Percentiles rank a stretch among this genome's conserved stretches.
phyloP scores from a whole-genome alignment of 2,113 vertebrate species.

The Anolis sagrei region DNA sequence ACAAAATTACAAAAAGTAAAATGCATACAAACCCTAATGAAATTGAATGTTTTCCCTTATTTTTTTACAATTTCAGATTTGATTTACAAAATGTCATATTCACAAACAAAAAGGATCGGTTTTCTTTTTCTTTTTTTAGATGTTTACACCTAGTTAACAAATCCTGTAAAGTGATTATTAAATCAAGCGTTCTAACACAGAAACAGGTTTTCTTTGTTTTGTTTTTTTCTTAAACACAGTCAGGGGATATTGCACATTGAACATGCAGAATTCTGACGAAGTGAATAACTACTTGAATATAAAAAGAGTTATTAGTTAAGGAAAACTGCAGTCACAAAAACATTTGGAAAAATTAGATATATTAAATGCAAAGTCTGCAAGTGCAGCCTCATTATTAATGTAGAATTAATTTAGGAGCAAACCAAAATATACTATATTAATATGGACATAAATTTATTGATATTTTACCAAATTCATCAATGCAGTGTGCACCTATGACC shows the following conservation, averaged over 20 bases:
- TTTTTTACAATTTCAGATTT: slow-evolving; percentile 45
- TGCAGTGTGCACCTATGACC: background rate
- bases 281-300: background rate
- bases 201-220: background rate
- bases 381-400: background rate
- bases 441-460: background rate
- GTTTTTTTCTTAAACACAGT: slow-evolving; percentile 25
- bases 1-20: slow-evolving; percentile 76
- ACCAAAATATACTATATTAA: background rate
- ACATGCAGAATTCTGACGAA: slow-evolving; percentile 16
- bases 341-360: background rate
- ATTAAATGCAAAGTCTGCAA: background rate
- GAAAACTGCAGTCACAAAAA: background rate
- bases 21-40: slow-evolving; percentile 67
- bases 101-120: background rate
- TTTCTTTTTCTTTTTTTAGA: background rate
- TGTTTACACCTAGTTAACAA: slow-evolving; percentile 26
- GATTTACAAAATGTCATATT: slow-evolving; percentile 54
- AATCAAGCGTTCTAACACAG: slow-evolving; percentile 5
- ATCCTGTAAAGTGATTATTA: slow-evolving; percentile 17
- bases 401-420: background rate
- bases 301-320: background rate
- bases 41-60: background rate
- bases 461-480: background rate
- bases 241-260: slow-evolving; percentile 14